phyloP scores from a whole-genome alignment of 1,140 invertebrate genomes.

The Maniola jurtina region DNA sequence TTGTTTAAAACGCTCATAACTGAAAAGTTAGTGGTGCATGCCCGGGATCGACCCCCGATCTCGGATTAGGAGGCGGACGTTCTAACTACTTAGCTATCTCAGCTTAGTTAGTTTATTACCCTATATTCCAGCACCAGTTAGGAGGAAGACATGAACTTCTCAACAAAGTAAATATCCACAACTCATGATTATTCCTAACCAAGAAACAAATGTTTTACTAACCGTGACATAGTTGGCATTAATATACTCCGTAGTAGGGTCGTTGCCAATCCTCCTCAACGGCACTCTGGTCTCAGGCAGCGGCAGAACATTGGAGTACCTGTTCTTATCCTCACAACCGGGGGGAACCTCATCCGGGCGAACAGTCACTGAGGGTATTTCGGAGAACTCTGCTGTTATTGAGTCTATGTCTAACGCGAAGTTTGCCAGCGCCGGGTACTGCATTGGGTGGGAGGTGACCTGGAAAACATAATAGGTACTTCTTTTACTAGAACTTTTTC shows the following conservation, averaged over 20 bases:
- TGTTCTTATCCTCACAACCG: conserved; percentile 94
- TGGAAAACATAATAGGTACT: conserved; percentile 70
- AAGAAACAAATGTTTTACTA: conserved; percentile 44
- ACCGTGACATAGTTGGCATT: conserved; percentile 94
- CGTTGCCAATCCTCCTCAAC: conserved; percentile 83
- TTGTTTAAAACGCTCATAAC: no score
- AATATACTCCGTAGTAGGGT: conserved; percentile 92
- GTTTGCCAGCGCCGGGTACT: conserved; percentile 86
- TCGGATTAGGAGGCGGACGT: no score
- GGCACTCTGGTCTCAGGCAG: conserved; percentile 92
- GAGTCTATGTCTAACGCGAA: conserved; percentile 86
- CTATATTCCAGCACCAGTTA: no score
- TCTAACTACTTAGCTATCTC: no score
- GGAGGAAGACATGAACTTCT: no score
- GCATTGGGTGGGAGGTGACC: conserved; percentile 86
- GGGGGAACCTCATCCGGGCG: conserved; percentile 89
- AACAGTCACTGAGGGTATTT: conserved; percentile 87
- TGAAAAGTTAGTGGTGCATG: no score
- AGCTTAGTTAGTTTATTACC: no score
- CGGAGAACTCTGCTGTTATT: conserved; percentile 87
- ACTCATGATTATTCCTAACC: neutral
- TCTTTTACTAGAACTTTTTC: no score
- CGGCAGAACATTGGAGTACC: conserved; percentile 96
- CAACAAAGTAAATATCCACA: neutral
- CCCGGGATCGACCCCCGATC: no score